A percentile compares a stretch with the other conserved stretches of the same genome.
These are phyloP conservation scores for Eubasilissa splendida DNA, from an alignment of 2,888 invertebrate genomes.

Conservation along the genomic window DNA sequence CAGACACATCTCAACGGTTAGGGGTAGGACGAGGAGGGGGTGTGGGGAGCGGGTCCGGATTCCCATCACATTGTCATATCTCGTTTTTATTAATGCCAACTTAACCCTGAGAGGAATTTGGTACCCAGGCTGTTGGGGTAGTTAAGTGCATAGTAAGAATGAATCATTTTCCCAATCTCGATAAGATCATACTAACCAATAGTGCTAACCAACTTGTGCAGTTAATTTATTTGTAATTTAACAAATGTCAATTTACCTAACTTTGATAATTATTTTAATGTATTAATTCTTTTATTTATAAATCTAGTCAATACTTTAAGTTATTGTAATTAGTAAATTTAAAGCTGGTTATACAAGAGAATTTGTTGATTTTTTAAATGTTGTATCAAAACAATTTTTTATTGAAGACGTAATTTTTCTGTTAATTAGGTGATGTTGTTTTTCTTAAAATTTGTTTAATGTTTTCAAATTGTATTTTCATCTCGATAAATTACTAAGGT, in stretches of 20 bases:
- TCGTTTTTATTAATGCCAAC: conserved; percentile 60
- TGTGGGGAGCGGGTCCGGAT: neutral
- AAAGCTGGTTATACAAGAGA: no score
- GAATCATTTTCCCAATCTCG: conserved; percentile 27
- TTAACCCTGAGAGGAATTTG: conserved; percentile 47
- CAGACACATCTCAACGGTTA: neutral
- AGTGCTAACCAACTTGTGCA: neutral
- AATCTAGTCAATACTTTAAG: no score
- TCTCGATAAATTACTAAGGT: no score
- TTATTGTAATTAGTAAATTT: no score
- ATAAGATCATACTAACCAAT: neutral
- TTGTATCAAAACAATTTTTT: no score
- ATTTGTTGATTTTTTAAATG: no score
- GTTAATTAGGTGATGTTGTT: no score
- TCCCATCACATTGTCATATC: conserved; percentile 60
- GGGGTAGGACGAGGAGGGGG: neutral
- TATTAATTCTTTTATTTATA: no score
- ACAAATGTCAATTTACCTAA: neutral
- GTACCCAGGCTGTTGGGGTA: conserved; percentile 10
- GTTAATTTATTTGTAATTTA: neutral
- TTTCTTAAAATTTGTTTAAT: no score
- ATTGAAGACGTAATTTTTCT: no score
- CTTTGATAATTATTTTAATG: no score
- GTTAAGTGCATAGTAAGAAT: conserved; percentile 27
- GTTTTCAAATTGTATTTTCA: no score